A percentile compares a stretch with the other conserved stretches of the same genome.
These are phyloP conservation scores for Hemibagrus wyckioides DNA, from an alignment of 2,113 vertebrate genomes.

Conservation along the genomic window DNA sequence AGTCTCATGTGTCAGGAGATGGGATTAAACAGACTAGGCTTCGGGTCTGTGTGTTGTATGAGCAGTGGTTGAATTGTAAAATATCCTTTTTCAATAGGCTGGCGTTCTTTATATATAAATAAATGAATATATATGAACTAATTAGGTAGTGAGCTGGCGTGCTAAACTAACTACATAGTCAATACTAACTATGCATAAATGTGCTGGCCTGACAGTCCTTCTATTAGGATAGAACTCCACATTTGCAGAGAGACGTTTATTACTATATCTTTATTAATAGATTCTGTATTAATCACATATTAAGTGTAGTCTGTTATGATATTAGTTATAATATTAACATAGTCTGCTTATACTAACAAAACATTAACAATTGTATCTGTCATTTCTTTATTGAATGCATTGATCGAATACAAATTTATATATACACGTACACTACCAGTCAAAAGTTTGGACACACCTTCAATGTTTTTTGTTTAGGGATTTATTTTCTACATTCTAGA, in stretches of 20 bases:
- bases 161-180: no score
- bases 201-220: not conserved
- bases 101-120: not conserved
- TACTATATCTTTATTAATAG: not conserved
- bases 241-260: not conserved
- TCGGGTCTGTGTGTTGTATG: not conserved
- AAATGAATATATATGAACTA: not conserved
- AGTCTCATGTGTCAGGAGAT: not conserved
- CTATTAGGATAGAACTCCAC: not conserved
- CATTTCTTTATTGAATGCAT: not conserved
- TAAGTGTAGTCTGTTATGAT: not conserved
- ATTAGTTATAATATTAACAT: not conserved
- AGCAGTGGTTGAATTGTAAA: not conserved
- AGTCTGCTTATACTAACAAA: not conserved
- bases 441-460: no score
- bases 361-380: not conserved
- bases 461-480: no score
- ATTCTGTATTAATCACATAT: not conserved
- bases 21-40: not conserved
- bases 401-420: not conserved
- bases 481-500: no score
- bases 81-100: not conserved
- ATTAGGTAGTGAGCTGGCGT: not conserved
- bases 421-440: no score
- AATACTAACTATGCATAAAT: not conserved